A percentile compares a stretch with the other conserved stretches of the same genome.
phyloP scores from a whole-genome alignment of 2,113 vertebrate species.

The Gobio gobio region DNA sequence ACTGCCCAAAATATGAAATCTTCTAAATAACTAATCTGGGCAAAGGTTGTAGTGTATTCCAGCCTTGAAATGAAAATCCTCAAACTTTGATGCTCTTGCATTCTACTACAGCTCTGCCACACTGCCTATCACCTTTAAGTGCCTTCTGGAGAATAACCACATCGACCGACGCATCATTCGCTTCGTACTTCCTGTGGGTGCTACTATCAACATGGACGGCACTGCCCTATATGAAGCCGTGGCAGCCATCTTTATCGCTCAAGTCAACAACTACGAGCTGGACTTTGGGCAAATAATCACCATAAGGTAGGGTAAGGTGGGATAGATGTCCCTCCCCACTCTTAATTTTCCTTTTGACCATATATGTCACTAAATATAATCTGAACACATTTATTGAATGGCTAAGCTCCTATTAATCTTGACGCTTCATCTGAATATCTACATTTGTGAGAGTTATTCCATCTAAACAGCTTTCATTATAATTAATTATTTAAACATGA shows the following conservation, averaged over 20 bases:
- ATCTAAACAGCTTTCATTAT: background rate
- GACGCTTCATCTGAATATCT: background rate
- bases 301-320: constrained; percentile 76
- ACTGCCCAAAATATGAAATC: too few species aligned
- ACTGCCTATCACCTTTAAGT: constrained; percentile 91
- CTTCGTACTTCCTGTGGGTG: constrained; percentile 88
- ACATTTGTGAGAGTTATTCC: background rate
- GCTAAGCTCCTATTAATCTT: background rate
- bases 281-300: constrained; percentile 91
- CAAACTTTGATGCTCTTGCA: background rate
- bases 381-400: background rate
- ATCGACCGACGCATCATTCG: constrained; percentile 87
- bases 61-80: background rate
- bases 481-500: too few species aligned
- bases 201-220: constrained; percentile 92
- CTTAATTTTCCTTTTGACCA: background rate
- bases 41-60: background rate
- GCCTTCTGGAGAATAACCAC: constrained; percentile 90
- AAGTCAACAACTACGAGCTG: constrained; percentile 89
- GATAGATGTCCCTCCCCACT: background rate
- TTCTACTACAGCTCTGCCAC: constrained; percentile 82
- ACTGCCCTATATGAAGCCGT: constrained; percentile 87
- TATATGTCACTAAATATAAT: background rate
- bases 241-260: constrained; percentile 89
- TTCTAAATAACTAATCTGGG: background rate